phyloP scores from a whole-genome alignment of 1,140 invertebrate genomes.

The Drosophila pruinosa region DNA sequence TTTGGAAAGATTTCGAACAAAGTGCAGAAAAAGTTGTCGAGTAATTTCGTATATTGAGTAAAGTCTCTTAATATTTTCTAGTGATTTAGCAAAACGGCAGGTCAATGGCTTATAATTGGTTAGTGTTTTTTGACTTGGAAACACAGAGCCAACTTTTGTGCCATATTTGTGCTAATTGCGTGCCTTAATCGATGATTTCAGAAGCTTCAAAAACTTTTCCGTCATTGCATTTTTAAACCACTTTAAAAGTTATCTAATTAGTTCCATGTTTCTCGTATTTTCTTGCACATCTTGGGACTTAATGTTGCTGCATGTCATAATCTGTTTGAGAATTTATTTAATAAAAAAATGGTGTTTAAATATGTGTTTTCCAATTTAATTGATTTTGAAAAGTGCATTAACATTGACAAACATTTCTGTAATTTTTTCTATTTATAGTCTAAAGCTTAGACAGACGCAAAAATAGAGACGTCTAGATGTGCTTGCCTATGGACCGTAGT shows the following conservation, averaged over 20 bases:
- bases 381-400: too few relatives aligned
- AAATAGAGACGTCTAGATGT: too few relatives aligned
- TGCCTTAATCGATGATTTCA: background rate
- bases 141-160: slow-evolving; percentile 9
- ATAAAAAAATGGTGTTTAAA: too few relatives aligned
- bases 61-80: slow-evolving; percentile 70
- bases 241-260: slow-evolving; percentile 12
- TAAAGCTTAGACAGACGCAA: too few relatives aligned
- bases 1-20: slow-evolving; percentile 2
- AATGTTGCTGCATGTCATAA: too few relatives aligned
- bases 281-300: background rate
- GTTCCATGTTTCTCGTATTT: background rate
- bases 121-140: background rate
- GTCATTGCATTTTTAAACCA: slow-evolving; percentile 5
- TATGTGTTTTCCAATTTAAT: too few relatives aligned
- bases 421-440: too few relatives aligned
- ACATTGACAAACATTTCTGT: too few relatives aligned
- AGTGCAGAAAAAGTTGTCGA: slow-evolving; percentile 28
- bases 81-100: slow-evolving; percentile 59
- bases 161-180: slow-evolving; percentile 5
- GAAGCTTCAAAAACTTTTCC: background rate
- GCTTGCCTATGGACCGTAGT: too few relatives aligned
- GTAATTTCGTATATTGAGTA: slow-evolving; percentile 24
- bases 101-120: slow-evolving; percentile 62
- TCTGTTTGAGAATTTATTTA: too few relatives aligned